These are phyloP conservation scores for Lophura nycthemera DNA, from an alignment of 2,113 vertebrate genomes.

Conservation along the genomic window DNA sequence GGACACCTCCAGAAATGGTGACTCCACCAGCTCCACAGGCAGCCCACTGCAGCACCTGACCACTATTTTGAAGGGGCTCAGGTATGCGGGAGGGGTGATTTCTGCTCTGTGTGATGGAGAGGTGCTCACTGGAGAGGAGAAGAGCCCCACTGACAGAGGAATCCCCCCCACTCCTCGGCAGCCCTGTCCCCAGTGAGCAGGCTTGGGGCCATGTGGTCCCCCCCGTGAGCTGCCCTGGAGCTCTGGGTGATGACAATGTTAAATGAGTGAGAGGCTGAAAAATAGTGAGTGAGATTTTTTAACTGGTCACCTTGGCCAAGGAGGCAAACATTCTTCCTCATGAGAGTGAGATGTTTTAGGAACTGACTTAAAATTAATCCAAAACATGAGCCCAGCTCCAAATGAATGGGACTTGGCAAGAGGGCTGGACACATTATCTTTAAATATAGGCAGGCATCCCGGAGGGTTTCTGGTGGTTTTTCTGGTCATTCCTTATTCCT, in stretches of 20 bases:
- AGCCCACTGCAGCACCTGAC: too few relatives aligned
- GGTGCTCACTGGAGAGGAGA: neutral
- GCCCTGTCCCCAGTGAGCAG: neutral
- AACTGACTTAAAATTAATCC: slow-evolving; percentile 63
- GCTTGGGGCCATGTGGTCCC: neutral
- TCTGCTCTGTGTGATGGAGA: neutral
- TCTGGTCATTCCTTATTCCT: slow-evolving; percentile 56
- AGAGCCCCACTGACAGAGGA: neutral
- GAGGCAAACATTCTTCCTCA: slow-evolving; percentile 53
- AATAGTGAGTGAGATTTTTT: slow-evolving; percentile 49
- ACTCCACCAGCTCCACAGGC: too few relatives aligned
- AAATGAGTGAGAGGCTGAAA: slow-evolving; percentile 46
- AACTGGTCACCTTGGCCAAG: slow-evolving; percentile 47
- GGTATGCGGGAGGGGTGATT: neutral
- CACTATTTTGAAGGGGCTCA: neutral
- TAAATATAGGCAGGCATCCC: slow-evolving; percentile 61
- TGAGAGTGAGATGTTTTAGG: slow-evolving; percentile 2
- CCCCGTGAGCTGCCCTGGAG: neutral
- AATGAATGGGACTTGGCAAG: slow-evolving; percentile 59
- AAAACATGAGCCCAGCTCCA: slow-evolving; percentile 47
- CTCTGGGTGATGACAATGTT: neutral
- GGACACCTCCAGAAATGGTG: too few relatives aligned
- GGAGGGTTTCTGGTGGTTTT: slow-evolving; percentile 58
- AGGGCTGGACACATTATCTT: slow-evolving; percentile 48
- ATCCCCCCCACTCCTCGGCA: neutral